Evolutionary conservation across 1,140 invertebrate genomes (phyloP).

Genomic region (Hormaphis cornu): DNA sequence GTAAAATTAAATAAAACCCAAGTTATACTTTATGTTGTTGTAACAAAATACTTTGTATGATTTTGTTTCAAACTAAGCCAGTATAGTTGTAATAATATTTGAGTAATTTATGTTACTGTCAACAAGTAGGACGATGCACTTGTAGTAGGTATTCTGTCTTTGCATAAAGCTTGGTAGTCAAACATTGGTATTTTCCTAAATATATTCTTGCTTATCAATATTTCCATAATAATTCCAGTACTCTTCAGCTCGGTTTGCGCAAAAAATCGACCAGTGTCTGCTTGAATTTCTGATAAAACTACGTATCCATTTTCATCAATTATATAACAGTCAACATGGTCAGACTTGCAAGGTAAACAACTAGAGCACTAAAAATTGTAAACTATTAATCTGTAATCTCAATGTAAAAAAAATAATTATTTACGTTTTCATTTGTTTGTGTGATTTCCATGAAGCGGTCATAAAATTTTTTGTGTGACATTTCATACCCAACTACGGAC

Average conservation of each 20-base stretch:
- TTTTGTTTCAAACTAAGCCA: too few relatives aligned
- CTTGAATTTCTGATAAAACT: constrained; percentile 59
- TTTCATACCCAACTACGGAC: constrained; percentile 78
- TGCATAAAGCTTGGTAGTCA: constrained; percentile 77
- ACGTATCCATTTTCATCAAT: constrained; percentile 84
- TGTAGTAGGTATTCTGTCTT: constrained; percentile 40
- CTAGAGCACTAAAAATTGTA: constrained; percentile 43
- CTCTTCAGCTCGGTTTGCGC: constrained; percentile 61
- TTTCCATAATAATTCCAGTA: constrained; percentile 56
- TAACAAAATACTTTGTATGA: too few relatives aligned
- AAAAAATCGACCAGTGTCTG: constrained; percentile 71
- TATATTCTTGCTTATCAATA: constrained; percentile 61
- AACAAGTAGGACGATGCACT: constrained; percentile 41
- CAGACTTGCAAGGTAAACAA: constrained; percentile 46
- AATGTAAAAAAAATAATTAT: neutral
- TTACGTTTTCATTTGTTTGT: constrained; percentile 34
- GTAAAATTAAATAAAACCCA: too few relatives aligned
- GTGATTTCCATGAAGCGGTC: constrained; percentile 63
- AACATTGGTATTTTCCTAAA: constrained; percentile 68
- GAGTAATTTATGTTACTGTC: constrained; percentile 39
- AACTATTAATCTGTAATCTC: constrained; percentile 40
- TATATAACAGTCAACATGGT: constrained; percentile 66
- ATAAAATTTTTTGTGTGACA: constrained; percentile 57
- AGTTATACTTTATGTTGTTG: too few relatives aligned
- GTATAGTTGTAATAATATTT: too few relatives aligned